Evolutionary conservation across 1,140 invertebrate genomes (phyloP).

Genomic region (Pseudomyrmex sp.): DNA sequence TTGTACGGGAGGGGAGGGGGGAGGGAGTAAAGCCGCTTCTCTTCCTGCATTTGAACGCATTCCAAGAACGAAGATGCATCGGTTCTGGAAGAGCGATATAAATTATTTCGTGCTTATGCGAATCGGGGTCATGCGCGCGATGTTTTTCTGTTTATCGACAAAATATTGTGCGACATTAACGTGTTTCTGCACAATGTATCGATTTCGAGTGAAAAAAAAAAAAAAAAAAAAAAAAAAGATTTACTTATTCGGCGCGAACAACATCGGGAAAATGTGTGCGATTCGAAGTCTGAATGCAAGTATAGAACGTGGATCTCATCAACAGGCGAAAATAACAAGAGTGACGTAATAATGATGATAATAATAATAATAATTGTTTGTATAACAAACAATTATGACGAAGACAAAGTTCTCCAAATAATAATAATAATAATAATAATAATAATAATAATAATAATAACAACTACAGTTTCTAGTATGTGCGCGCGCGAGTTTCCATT

Average conservation of each 20-base stretch:
- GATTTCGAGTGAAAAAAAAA: not conserved
- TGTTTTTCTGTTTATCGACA: slow-evolving; percentile 39
- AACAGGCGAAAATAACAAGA: not conserved
- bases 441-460: slow-evolving; percentile 12
- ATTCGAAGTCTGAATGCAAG: no score
- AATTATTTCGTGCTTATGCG: slow-evolving; percentile 53
- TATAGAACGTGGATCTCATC: not conserved
- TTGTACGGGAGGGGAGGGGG: slow-evolving; percentile 1
- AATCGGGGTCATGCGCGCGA: slow-evolving; percentile 52
- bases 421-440: slow-evolving; percentile 7
- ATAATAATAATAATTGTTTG: not conserved
- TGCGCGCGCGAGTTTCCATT: slow-evolving; percentile 25
- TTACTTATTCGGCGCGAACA: slow-evolving; percentile 3
- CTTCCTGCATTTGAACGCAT: slow-evolving; percentile 54
- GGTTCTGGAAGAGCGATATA: slow-evolving; percentile 53
- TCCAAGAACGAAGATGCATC: slow-evolving; percentile 61
- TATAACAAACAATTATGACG: not conserved
- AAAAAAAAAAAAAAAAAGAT: not conserved
- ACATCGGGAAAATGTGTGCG: no score
- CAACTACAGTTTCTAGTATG: slow-evolving; percentile 16
- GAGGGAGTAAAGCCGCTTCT: slow-evolving; percentile 39
- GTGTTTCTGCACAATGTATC: slow-evolving; percentile 19
- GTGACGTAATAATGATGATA: not conserved
- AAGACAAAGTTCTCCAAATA: not conserved
- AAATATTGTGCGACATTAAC: slow-evolving; percentile 37